These are phyloP conservation scores for Lota lota DNA, from an alignment of 2,113 vertebrate genomes.

Conservation along the genomic window DNA sequence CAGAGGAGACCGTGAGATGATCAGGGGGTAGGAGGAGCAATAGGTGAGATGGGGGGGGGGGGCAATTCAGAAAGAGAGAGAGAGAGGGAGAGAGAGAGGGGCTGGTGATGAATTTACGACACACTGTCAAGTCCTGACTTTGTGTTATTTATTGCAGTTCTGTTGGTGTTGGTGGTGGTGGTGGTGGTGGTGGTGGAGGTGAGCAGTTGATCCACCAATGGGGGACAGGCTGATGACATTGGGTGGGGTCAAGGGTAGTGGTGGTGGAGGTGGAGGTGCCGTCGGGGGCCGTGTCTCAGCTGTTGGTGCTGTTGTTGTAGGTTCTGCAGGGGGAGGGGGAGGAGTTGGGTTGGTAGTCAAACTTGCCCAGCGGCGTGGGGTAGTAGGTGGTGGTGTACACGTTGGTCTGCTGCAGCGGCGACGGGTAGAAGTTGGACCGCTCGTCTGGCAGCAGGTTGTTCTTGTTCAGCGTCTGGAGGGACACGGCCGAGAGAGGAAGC, in stretches of 20 bases:
- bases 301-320: slow-evolving; percentile 94
- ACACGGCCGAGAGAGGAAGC: background rate
- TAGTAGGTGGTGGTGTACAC: slow-evolving; percentile 99
- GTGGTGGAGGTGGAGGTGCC: slow-evolving; percentile 18
- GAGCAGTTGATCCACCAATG: background rate
- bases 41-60: slow-evolving; percentile 13
- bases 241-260: background rate
- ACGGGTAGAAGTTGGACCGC: slow-evolving; percentile 88
- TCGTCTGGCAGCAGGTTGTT: slow-evolving; percentile 96
- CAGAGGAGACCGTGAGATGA: too few relatives aligned
- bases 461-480: slow-evolving; percentile 92
- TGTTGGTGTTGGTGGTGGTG: slow-evolving; percentile 2
- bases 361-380: slow-evolving; percentile 89
- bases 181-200: slow-evolving; percentile 8
- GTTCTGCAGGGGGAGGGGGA: slow-evolving; percentile 93
- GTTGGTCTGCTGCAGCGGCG: slow-evolving; percentile 91
- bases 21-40: background rate
- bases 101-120: too few relatives aligned
- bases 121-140: too few relatives aligned
- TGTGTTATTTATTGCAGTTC: too few relatives aligned
- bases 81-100: too few relatives aligned
- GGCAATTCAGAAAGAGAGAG: background rate
- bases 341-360: slow-evolving; percentile 90
- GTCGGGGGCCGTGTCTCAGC: slow-evolving; percentile 75
- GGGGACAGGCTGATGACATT: background rate